Percentiles rank a stretch among this genome's conserved stretches.
phyloP scores from a whole-genome alignment of 30 jellyfish, hydroid and myxozoan genomes.

The Rhopilema esculentum region DNA sequence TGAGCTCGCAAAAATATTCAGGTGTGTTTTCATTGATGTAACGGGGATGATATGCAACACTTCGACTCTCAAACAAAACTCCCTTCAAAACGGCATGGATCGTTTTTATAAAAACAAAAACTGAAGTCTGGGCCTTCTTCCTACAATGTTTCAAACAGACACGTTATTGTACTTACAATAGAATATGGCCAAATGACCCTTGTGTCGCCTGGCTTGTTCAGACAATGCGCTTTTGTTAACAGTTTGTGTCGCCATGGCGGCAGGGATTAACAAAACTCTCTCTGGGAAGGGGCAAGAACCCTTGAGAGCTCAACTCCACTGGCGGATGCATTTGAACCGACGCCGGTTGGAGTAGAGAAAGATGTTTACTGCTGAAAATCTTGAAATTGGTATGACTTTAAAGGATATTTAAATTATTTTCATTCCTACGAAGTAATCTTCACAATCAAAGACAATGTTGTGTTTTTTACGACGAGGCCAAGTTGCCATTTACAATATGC shows the following conservation, averaged over 20 bases:
- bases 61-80: no score
- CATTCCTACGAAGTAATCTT: not conserved
- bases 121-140: not conserved
- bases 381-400: not conserved
- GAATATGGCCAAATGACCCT: not conserved
- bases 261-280: not conserved
- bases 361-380: not conserved
- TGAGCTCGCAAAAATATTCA: no score
- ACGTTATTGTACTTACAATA: not conserved
- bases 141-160: no score
- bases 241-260: not conserved
- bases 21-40: no score
- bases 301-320: not conserved
- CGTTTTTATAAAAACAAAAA: not conserved
- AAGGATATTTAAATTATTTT: not conserved
- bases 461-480: no score
- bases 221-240: not conserved
- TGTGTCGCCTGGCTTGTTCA: not conserved
- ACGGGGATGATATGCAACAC: no score
- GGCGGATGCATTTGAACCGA: not conserved
- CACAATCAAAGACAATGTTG: no score
- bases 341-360: not conserved
- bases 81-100: no score
- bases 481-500: no score
- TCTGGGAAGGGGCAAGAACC: not conserved